phyloP scores from a whole-genome alignment of 2,797 vertebrate species.

The Pangasius sanitwongsei region DNA sequence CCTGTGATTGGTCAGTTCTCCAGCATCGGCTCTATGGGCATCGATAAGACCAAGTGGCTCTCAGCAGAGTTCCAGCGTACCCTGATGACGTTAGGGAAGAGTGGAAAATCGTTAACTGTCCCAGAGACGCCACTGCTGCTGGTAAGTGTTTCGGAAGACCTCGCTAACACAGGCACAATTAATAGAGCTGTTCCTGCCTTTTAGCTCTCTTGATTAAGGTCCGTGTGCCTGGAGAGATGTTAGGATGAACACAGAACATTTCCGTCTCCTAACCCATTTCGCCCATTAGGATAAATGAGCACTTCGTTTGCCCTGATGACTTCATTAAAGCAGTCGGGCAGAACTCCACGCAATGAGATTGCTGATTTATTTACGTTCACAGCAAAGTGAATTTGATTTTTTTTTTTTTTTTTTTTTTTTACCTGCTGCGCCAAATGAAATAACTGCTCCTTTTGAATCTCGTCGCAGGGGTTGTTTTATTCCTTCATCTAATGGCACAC shows the following conservation, averaged over 20 bases:
- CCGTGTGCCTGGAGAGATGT: constrained; percentile 16
- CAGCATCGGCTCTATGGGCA: constrained; percentile 94
- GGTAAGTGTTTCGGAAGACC: constrained; percentile 72
- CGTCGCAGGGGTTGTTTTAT: neutral
- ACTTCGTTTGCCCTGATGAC: constrained; percentile 31
- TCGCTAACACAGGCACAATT: neutral
- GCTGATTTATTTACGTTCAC: constrained; percentile 8
- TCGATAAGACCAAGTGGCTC: constrained; percentile 92
- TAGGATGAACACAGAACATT: constrained; percentile 27
- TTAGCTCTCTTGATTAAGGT: neutral
- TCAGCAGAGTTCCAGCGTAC: constrained; percentile 90
- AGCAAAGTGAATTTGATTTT: neutral
- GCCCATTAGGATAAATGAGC: constrained; percentile 46
- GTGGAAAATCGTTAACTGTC: constrained; percentile 56
- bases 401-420: no score
- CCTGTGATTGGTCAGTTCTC: constrained; percentile 93
- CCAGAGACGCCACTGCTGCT: constrained; percentile 78
- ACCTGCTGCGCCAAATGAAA: constrained; percentile 6
- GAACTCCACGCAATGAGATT: constrained; percentile 3
- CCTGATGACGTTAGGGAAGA: constrained; percentile 76
- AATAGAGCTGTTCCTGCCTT: constrained; percentile 19
- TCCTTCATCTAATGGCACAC: neutral
- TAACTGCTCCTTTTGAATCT: neutral
- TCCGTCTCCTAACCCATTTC: constrained; percentile 24
- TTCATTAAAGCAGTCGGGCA: constrained; percentile 39